A percentile compares a stretch with the other conserved stretches of the same genome.
Conservation (phyloP, 2,888 invertebrate genomes). For the Chrysina gloriosa region DNA sequence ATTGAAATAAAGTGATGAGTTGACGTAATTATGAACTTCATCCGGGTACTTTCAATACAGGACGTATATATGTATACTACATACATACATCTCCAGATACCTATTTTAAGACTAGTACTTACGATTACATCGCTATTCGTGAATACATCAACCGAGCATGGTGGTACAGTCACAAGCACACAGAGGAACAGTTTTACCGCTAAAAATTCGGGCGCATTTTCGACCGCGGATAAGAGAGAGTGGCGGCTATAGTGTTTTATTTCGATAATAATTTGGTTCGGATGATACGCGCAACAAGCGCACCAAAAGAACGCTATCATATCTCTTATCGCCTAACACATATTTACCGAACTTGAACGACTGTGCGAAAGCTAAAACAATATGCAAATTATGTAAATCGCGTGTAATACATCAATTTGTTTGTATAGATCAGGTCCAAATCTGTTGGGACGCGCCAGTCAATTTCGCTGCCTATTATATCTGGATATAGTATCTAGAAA, state of each 20-base stretch:
- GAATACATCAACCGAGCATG: neutral
- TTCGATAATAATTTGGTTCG: constrained; percentile 1
- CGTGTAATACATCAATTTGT: constrained; percentile 38
- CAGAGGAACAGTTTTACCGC: neutral
- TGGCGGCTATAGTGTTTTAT: neutral
- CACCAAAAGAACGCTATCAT: constrained; percentile 15
- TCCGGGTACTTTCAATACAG: too few relatives aligned
- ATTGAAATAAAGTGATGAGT: too few relatives aligned
- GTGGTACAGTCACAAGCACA: neutral
- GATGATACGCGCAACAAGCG: constrained; percentile 5
- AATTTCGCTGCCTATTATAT: constrained; percentile 13
- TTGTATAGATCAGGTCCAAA: constrained; percentile 32
- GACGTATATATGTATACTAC: neutral
- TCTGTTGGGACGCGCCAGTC: neutral
- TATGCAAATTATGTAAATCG: constrained; percentile 34
- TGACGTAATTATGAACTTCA: too few relatives aligned
- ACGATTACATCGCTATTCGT: constrained; percentile 15
- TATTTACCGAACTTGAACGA: constrained; percentile 24
- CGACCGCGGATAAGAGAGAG: neutral
- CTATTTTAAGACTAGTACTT: neutral
- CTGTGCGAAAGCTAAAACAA: constrained; percentile 18
- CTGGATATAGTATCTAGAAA: neutral
- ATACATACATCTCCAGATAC: neutral
- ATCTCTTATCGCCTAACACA: constrained; percentile 28
- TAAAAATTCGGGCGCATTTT: constrained; percentile 1